Conservation (phyloP, 2,113 vertebrate species). For the Tinamus guttatus region DNA sequence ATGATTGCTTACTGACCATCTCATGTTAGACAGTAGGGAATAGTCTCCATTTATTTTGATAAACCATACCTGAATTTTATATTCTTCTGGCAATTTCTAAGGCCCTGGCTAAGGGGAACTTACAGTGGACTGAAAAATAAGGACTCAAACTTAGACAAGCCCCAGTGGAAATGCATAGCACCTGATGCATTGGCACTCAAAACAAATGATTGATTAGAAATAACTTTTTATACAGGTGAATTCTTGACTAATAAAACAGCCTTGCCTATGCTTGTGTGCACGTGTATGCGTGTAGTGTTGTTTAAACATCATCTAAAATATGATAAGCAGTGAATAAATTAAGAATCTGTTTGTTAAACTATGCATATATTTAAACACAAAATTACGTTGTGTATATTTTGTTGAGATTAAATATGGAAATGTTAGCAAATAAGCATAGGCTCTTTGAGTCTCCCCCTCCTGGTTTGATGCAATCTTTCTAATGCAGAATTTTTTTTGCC, state of each 20-base stretch:
- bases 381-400: slow-evolving; percentile 46
- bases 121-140: not conserved
- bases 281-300: not conserved
- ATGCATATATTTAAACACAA: slow-evolving; percentile 55
- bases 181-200: not conserved
- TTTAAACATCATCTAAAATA: slow-evolving; percentile 62
- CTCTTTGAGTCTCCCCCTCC: not conserved
- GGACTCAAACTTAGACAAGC: not conserved
- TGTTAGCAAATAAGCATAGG: not conserved
- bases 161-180: not conserved
- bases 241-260: not conserved
- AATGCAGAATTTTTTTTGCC: not conserved
- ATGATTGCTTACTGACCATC: not conserved
- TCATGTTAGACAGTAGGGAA: not conserved
- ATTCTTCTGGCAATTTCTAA: not conserved
- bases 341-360: slow-evolving; percentile 65
- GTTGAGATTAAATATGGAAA: slow-evolving; percentile 27
- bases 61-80: not conserved
- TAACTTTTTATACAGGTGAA: slow-evolving; percentile 28
- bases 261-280: not conserved
- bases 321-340: slow-evolving; percentile 70
- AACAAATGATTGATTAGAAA: not conserved
- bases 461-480: not conserved
- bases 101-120: not conserved
- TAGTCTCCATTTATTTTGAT: not conserved